Evolutionary conservation across 2,113 vertebrate species (phyloP), one percentile per base, ranked within the genome.

Genomic region (Rostratula benghalensis): DNA sequence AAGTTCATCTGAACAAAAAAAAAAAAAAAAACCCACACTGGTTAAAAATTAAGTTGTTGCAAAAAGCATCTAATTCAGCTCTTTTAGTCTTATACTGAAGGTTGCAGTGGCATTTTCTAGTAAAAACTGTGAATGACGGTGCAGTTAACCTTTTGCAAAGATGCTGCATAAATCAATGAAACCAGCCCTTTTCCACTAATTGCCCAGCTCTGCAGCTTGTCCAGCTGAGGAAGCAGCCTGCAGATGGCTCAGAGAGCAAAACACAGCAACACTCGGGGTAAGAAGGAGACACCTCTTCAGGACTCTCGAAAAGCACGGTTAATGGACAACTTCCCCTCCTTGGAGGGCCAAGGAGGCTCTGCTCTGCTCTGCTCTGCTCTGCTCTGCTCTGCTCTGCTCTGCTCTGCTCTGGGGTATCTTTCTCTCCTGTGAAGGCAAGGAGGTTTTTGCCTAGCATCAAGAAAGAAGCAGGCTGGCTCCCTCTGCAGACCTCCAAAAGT

Each of bases 21-120:
- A 16, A 6, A 0, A 7, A 20, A 10, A 30, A 48, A 16, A 6
- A 0, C 17, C 8, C 28, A 46, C 11, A 11, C 51, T 45, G 9
- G 5, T 77, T 91, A 53, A 57, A 96, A 89, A 83, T 35, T 2
- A 92, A 89, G 22, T 59, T 63, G 28, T 41, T 91, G 60, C 41
- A 65, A 89, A 89, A 70, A 9, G 31, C 75, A 67, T 53, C 48
- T 65, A 35, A 50, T 69, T 95, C 50, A 45, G 30, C 41, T 53
- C 30, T 30, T 50, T 61, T 86, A 43, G 59, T 21, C 73, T 77
- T 41, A 35, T 37, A 33, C 37, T 50, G 77, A 81, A 87, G 37
- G 50, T 30, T 89, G 68, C 68, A 33, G 69, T 71, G 57, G 46
- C 20, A 41, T 74, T 77, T 93, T 77, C 60, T 91, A 43, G 41